Evolutionary conservation across 2,797 vertebrate genomes (phyloP).

Genomic region (Notamacropus eugenii): DNA sequence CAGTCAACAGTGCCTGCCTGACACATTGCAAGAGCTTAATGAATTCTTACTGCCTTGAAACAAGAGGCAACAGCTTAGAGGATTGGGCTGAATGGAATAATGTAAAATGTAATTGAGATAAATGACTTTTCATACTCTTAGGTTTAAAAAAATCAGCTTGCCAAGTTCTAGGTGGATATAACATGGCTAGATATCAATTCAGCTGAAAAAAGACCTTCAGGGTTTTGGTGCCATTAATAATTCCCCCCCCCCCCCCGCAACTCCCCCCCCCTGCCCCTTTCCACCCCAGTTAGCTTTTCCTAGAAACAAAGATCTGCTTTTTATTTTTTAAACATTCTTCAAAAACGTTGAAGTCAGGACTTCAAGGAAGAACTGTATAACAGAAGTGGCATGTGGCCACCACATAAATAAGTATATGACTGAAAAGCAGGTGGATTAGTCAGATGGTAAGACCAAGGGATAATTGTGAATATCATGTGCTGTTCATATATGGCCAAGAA

Average conservation of each 20-base stretch:
- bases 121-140: neutral
- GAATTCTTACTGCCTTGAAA: neutral
- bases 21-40: neutral
- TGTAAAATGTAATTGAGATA: neutral
- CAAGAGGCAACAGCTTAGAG: neutral
- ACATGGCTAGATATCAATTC: neutral
- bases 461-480: neutral
- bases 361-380: neutral
- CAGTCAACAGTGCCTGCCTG: neutral
- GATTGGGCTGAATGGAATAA: neutral
- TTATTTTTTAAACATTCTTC: neutral
- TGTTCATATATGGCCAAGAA: neutral
- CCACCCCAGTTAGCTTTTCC: neutral
- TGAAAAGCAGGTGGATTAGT: neutral
- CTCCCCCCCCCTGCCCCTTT: rapidly evolving
- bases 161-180: neutral
- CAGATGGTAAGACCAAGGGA: neutral
- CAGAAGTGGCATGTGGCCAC: neutral
- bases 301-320: neutral
- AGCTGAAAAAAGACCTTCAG: neutral
- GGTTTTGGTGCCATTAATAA: neutral
- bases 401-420: neutral
- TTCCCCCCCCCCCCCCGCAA: rapidly evolving
- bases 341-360: neutral
- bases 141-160: neutral